Base-by-base conservation (phyloP, 2,797 vertebrate species). In the Spea hammondii region DNA sequence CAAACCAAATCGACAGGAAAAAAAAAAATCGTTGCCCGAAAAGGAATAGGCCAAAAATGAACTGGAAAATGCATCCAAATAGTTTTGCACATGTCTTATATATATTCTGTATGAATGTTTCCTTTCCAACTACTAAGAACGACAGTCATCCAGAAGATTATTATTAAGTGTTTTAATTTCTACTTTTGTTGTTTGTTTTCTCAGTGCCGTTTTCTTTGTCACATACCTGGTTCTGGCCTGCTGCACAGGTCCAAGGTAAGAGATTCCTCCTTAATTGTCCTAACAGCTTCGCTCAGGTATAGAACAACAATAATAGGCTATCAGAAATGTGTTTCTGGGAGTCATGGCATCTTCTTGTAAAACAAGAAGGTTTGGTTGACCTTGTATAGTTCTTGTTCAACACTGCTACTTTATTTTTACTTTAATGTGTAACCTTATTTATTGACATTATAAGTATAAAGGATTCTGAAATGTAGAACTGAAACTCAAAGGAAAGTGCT, bases 201-300 rank as follows among this genome's bases (percentile, higher is more conserved):
- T 49, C 89, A 98, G 96, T 0, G 94, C 83, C 8, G 94, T 97
- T 49, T 98, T 98, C 93, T 94, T 97, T 71, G 87, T 90, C 57
- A 98, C 96, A 51, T 98, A 97, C 83, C 78, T 98, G 90, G 94
- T 92, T 70, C 88, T 97, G 4, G 95, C 94, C 78, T 97, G 95
- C 91, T 98, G 94, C 86, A 89, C 92, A 4, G 92, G 90, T 87
- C 94, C 94, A 83, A 94, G 96, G 96, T 97, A 88, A 83, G 83
- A 14, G 0, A 32, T 32, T 32, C 32, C 32, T 32, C 32, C 32
- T 32, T 32, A 32, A 32, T 32, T 32, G 32, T 32, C 9, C 59
- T 67, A 53, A 8, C 51, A 10, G 8, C 46, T 49, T 10, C 7
- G n/a, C 46, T 76, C 6, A 54, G 4, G 10, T 44, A 12, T 4